A percentile compares a stretch with the other conserved stretches of the same genome.
phyloP scores from a whole-genome alignment of 2,888 invertebrate species.

The Thumatha senex region DNA sequence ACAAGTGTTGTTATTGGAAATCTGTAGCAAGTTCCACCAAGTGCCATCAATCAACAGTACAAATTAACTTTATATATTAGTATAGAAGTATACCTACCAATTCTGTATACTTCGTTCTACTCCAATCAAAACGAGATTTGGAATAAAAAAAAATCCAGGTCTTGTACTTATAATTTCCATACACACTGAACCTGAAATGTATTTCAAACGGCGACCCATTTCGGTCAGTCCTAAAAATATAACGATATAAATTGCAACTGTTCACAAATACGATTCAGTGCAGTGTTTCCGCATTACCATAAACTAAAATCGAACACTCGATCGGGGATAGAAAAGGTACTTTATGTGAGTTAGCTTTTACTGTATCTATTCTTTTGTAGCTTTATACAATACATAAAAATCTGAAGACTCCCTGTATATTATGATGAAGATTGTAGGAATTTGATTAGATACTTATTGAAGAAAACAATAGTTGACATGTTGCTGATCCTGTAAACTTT shows the following conservation, averaged over 20 bases:
- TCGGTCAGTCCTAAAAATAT: constrained; percentile 16
- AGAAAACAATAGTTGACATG: too few relatives aligned
- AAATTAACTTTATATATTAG: too few relatives aligned
- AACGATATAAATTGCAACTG: constrained; percentile 26
- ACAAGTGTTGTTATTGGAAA: too few relatives aligned
- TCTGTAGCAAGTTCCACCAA: too few relatives aligned
- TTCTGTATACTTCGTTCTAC: too few relatives aligned
- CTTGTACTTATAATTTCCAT: constrained; percentile 3
- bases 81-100: too few relatives aligned
- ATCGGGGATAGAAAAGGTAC: constrained; percentile 24
- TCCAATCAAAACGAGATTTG: neutral
- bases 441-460: too few relatives aligned
- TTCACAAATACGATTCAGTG: constrained; percentile 28
- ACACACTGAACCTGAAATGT: constrained; percentile 7
- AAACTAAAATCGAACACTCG: constrained; percentile 34
- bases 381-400: constrained; percentile 6
- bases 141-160: neutral
- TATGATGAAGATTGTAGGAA: neutral
- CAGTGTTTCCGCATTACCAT: constrained; percentile 30
- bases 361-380: constrained; percentile 18
- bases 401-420: neutral
- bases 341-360: constrained; percentile 26
- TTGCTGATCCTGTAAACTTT: too few relatives aligned
- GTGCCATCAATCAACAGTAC: too few relatives aligned
- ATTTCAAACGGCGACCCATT: constrained; percentile 10